Conservation (phyloP, 2,888 invertebrate genomes). For the Heteromyza rotundicornis region DNA sequence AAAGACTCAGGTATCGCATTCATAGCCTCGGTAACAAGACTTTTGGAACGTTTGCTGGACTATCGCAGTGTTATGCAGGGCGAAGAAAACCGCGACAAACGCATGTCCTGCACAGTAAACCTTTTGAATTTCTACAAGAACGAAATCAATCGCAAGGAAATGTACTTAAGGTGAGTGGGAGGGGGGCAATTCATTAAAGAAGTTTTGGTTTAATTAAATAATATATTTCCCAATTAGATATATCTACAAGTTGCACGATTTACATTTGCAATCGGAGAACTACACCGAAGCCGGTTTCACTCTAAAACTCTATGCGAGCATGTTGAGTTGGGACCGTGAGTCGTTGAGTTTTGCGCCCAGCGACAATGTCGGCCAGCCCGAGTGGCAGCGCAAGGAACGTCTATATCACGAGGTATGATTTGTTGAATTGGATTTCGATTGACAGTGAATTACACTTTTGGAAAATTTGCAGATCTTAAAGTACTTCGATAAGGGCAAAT, state of each 20-base stretch:
- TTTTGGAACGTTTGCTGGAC: conserved; percentile 87
- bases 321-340: conserved; percentile 81
- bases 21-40: conserved; percentile 87
- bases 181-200: background rate
- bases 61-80: conserved; percentile 95
- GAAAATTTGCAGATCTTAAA: conserved; percentile 72
- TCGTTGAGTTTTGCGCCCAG: conserved; percentile 66
- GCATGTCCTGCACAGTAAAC: conserved; percentile 97
- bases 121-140: conserved; percentile 95
- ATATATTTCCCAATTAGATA: conserved; percentile 66
- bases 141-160: conserved; percentile 92
- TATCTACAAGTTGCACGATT: conserved; percentile 91
- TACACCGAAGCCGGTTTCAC: conserved; percentile 95
- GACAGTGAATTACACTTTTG: background rate
- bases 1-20: conserved; percentile 91
- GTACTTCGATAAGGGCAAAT: conserved; percentile 94
- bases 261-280: conserved; percentile 90
- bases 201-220: background rate
- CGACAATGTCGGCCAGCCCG: conserved; percentile 79
- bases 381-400: conserved; percentile 89
- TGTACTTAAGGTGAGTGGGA: conserved; percentile 75
- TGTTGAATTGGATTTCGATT: background rate
- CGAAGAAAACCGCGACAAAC: conserved; percentile 91
- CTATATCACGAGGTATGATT: conserved; percentile 73
- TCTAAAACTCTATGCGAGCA: conserved; percentile 90